Conservation (phyloP, 2,113 vertebrate species). For the Callithrix jacchus region DNA sequence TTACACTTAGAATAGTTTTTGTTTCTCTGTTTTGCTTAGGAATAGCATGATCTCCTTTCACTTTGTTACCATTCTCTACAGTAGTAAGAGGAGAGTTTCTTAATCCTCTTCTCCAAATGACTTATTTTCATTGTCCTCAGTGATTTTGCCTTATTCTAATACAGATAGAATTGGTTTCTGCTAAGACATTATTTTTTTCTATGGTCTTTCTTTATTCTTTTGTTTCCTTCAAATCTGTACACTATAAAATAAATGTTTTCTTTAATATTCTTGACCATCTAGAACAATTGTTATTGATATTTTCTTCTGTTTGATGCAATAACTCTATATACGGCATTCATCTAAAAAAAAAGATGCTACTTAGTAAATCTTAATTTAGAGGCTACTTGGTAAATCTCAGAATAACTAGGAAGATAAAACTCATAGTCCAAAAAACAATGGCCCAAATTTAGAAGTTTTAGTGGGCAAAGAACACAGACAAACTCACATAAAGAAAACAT, state of each 20-base stretch:
- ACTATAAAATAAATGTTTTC: neutral
- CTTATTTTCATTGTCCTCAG: neutral
- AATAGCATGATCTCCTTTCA: neutral
- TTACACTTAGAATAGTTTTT: neutral
- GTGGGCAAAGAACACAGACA: neutral
- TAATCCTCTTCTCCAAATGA: neutral
- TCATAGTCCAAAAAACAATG: neutral
- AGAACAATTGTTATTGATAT: neutral
- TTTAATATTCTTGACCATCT: neutral
- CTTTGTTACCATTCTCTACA: neutral
- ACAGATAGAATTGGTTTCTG: neutral
- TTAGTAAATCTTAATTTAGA: neutral
- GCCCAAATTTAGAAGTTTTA: neutral
- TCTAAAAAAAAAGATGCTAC: neutral
- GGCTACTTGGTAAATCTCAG: neutral
- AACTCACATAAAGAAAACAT: neutral
- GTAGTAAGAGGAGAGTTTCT: neutral
- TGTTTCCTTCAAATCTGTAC: neutral
- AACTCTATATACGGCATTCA: neutral
- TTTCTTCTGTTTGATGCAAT: neutral
- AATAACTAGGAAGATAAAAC: neutral
- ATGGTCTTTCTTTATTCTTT: neutral
- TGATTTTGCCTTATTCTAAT: neutral
- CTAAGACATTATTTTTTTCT: neutral
- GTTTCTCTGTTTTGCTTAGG: neutral